A percentile compares a stretch with the other conserved stretches of the same genome.
These are phyloP conservation scores for Papilio helenus DNA, from an alignment of 1,140 invertebrate genomes.

Conservation along the genomic window DNA sequence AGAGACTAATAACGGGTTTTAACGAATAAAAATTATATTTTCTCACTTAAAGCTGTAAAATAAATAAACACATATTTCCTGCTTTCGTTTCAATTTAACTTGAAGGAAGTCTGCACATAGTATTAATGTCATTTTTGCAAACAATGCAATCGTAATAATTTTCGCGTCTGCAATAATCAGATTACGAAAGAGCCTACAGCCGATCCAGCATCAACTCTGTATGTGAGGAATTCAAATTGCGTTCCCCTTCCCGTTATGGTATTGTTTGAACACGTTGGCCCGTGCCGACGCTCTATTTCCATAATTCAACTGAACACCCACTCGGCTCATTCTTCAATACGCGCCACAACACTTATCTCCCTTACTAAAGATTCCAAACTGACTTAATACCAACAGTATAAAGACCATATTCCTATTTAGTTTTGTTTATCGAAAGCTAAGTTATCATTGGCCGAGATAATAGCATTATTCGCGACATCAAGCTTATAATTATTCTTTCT, in stretches of 20 bases:
- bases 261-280: slow-evolving; percentile 72
- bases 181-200: slow-evolving; percentile 8
- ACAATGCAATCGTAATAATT: slow-evolving; percentile 1
- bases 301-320: slow-evolving; percentile 76
- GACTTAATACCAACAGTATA: slow-evolving; percentile 53
- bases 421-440: slow-evolving; percentile 39
- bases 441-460: slow-evolving; percentile 54
- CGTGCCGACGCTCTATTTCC: slow-evolving; percentile 74
- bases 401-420: slow-evolving; percentile 54
- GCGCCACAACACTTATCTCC: slow-evolving; percentile 51
- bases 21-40: too few species aligned
- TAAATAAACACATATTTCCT: background rate
- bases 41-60: background rate
- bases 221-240: slow-evolving; percentile 63
- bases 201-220: slow-evolving; percentile 17
- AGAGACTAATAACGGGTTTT: too few species aligned
- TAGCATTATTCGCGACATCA: slow-evolving; percentile 63
- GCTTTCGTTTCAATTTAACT: background rate
- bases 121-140: slow-evolving; percentile 13
- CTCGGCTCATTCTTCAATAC: slow-evolving; percentile 70
- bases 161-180: slow-evolving; percentile 14
- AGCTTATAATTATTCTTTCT: slow-evolving; percentile 46
- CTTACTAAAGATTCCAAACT: slow-evolving; percentile 42
- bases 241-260: slow-evolving; percentile 66
- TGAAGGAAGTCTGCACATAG: background rate